phyloP scores from a whole-genome alignment of 2,797 vertebrate genomes.

The Amazonetta brasiliensis region DNA sequence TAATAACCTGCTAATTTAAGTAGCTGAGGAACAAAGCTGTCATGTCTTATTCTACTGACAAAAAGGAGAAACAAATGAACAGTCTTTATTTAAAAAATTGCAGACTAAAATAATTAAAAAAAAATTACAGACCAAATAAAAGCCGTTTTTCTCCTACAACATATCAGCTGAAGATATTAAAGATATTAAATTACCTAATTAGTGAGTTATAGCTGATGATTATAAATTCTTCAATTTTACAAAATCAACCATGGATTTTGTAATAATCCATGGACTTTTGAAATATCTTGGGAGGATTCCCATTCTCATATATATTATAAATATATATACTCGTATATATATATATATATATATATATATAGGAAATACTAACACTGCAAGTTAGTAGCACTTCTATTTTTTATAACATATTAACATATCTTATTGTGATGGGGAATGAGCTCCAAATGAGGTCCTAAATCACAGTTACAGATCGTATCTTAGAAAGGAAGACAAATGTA shows the following conservation, averaged over 20 bases:
- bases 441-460: not conserved
- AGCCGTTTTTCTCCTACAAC: not conserved
- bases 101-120: not conserved
- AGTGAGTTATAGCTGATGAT: not conserved
- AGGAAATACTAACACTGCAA: not conserved
- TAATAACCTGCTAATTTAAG: not conserved
- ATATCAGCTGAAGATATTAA: not conserved
- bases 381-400: not conserved
- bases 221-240: not conserved
- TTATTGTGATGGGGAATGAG: not conserved
- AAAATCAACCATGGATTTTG: not conserved
- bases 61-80: not conserved
- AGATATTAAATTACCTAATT: not conserved
- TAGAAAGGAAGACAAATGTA: not conserved
- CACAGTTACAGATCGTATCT: not conserved
- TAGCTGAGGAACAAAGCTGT: not conserved
- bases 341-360: too few relatives aligned
- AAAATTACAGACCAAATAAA: not conserved
- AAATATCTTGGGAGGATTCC: not conserved
- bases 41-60: not conserved
- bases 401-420: not conserved
- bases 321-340: too few relatives aligned
- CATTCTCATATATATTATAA: not conserved
- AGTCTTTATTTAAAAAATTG: not conserved
- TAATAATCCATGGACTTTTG: not conserved